Evolutionary conservation across 2,797 vertebrate species (phyloP).

Genomic region (Eupleurogrammus muticus): DNA sequence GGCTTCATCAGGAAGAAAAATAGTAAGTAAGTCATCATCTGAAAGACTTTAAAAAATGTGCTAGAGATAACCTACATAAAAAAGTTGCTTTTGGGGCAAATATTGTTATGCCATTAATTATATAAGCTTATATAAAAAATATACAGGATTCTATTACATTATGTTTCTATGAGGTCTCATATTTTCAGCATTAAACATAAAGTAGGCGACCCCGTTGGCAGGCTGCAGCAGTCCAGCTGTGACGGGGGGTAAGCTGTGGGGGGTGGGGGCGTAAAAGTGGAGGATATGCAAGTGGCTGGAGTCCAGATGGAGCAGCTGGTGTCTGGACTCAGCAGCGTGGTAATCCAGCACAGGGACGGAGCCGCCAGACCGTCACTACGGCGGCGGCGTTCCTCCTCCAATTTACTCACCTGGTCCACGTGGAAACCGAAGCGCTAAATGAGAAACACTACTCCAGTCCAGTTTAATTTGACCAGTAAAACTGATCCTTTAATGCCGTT

Average conservation of each 20-base stretch:
- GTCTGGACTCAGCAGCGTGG: constrained; percentile 68
- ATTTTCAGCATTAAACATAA: background rate
- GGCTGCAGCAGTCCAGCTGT: constrained; percentile 64
- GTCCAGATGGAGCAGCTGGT: constrained; percentile 76
- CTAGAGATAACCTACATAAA: no score
- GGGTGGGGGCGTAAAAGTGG: constrained; percentile 34
- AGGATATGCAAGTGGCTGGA: constrained; percentile 62
- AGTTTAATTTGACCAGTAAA: no score
- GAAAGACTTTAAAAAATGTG: no score
- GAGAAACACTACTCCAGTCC: background rate
- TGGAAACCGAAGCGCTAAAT: background rate
- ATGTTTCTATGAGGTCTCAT: no score
- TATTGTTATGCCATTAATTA: no score
- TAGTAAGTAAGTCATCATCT: no score
- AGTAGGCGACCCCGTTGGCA: background rate
- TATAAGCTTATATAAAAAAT: no score
- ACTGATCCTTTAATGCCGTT: no score
- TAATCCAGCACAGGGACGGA: constrained; percentile 59
- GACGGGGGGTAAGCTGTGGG: no score
- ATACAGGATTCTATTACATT: constrained; percentile 7
- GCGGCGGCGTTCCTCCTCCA: background rate
- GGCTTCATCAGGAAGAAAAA: no score
- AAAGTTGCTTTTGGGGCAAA: no score
- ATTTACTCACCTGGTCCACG: background rate
- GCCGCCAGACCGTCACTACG: constrained; percentile 23